phyloP scores from a whole-genome alignment of 2,113 vertebrate species.

The Semnornis frantzii region DNA sequence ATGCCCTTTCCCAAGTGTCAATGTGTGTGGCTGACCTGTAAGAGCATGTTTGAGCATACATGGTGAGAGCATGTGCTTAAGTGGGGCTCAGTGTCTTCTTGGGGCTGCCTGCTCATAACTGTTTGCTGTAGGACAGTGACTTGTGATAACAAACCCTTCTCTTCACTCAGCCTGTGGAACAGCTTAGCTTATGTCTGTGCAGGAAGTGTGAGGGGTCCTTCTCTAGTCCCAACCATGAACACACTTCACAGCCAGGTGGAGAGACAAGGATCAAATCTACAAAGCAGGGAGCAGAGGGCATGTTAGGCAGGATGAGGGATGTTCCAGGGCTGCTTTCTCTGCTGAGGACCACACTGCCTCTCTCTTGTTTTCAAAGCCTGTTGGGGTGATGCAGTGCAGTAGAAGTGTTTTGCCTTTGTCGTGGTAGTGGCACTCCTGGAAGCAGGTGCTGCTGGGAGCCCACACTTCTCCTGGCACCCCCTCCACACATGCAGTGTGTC shows the following conservation, averaged over 20 bases:
- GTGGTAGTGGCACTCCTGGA: neutral
- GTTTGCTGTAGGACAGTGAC: neutral
- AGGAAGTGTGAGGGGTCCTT: neutral
- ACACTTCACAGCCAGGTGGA: neutral
- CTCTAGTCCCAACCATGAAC: neutral
- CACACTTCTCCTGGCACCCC: neutral
- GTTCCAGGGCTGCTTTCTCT: neutral
- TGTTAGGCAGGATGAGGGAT: neutral
- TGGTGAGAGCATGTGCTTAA: neutral
- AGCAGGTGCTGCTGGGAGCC: neutral
- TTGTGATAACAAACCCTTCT: neutral
- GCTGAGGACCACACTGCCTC: neutral
- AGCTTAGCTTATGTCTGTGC: neutral
- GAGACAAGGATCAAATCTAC: neutral
- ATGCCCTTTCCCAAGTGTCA: neutral
- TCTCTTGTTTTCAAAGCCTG: neutral
- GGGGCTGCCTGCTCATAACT: neutral
- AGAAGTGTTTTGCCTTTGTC: neutral
- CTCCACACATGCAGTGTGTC: neutral
- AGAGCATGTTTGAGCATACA: neutral
- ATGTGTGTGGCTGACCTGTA: neutral
- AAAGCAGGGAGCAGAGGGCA: neutral
- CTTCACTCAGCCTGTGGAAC: neutral
- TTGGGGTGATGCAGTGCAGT: neutral
- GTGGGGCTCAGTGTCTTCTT: neutral